phyloP scores from a whole-genome alignment of 2,113 vertebrate genomes.

The Hippocampus mohnikei region DNA sequence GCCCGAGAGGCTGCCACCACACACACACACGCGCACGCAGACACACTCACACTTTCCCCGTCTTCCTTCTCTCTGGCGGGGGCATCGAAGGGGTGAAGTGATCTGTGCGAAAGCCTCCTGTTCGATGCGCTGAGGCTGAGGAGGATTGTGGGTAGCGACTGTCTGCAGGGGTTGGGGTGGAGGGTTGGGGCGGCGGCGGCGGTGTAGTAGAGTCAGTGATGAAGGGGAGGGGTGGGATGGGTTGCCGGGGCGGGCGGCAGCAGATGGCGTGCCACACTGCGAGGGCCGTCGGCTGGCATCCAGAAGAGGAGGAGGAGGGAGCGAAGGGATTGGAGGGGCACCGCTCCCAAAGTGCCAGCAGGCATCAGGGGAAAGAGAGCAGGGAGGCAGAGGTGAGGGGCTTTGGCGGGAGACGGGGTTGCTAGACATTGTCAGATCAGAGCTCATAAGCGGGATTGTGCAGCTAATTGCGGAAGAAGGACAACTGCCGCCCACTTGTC shows the following conservation, averaged over 20 bases:
- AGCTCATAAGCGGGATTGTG: slow-evolving; percentile 53
- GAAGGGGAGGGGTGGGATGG: slow-evolving; percentile 48
- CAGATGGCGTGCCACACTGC: slow-evolving; percentile 76
- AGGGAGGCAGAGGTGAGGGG: slow-evolving; percentile 60
- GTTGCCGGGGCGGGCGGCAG: slow-evolving; percentile 64
- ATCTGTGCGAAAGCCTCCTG: slow-evolving; percentile 76
- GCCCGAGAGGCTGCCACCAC: slow-evolving; percentile 9
- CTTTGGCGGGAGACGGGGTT: slow-evolving; percentile 50
- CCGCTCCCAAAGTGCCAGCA: slow-evolving; percentile 73
- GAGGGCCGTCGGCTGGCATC: slow-evolving; percentile 78
- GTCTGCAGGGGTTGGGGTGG: slow-evolving; percentile 62
- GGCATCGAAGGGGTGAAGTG: slow-evolving; percentile 72
- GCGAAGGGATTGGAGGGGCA: slow-evolving; percentile 59
- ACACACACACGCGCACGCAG: slow-evolving; percentile 18
- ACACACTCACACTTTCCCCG: slow-evolving; percentile 36
- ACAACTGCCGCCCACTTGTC: slow-evolving; percentile 49
- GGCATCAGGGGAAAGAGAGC: slow-evolving; percentile 73
- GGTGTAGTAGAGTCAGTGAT: slow-evolving; percentile 25
- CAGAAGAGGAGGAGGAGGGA: slow-evolving; percentile 65
- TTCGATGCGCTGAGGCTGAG: slow-evolving; percentile 69
- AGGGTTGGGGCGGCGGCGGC: slow-evolving; percentile 24
- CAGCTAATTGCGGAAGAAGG: slow-evolving; percentile 66
- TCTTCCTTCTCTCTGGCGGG: slow-evolving; percentile 59
- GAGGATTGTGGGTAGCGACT: slow-evolving; percentile 73
- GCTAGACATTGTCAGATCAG: slow-evolving; percentile 57